These are phyloP conservation scores for Nomia melanderi DNA, from an alignment of 1,140 invertebrate genomes.

Conservation along the genomic window DNA sequence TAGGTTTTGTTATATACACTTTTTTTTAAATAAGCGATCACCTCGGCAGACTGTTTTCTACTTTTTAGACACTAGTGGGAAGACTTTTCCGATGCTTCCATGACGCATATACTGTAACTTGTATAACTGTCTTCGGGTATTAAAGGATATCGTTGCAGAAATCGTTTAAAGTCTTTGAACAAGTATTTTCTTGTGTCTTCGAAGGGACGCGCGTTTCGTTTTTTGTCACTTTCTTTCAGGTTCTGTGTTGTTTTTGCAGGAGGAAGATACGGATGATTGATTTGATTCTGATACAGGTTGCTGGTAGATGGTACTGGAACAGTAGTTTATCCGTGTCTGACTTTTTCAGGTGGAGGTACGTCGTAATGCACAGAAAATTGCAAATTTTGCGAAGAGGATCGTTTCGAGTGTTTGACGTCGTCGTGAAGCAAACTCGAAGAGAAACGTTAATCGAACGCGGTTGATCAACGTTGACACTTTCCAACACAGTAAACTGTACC, in stretches of 20 bases:
- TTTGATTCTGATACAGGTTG: too few species aligned
- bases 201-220: too few species aligned
- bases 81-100: background rate
- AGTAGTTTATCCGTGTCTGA: constrained; percentile 61
- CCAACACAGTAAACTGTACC: background rate
- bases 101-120: background rate
- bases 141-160: background rate
- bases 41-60: background rate
- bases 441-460: background rate
- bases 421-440: constrained; percentile 34
- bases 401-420: too few species aligned
- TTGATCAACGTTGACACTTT: background rate
- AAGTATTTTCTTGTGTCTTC: background rate
- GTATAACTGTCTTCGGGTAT: background rate
- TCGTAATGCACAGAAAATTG: constrained; percentile 75
- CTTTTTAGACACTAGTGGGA: background rate
- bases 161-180: background rate
- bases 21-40: background rate
- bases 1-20: too few species aligned
- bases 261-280: too few species aligned
- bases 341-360: constrained; percentile 71
- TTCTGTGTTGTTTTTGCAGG: background rate
- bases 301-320: constrained; percentile 27
- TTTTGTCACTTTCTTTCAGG: too few species aligned
- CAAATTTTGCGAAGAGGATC: too few species aligned